phyloP scores from a whole-genome alignment of 2,113 vertebrate species.

The Ptychochromis oligacanthus region DNA sequence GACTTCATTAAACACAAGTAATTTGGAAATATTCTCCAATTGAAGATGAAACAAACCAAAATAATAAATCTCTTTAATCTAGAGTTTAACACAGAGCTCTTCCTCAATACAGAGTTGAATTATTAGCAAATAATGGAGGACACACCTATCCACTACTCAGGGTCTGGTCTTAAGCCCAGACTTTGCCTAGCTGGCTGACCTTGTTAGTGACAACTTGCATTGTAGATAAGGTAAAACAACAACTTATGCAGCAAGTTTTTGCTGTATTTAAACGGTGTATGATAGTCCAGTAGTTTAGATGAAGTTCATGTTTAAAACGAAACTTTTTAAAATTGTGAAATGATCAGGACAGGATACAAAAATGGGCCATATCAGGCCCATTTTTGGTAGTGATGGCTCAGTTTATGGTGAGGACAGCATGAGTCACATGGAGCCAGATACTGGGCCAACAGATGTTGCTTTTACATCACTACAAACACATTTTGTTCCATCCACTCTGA shows the following conservation, averaged over 20 bases:
- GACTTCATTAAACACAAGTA: no score
- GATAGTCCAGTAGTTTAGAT: neutral
- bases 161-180: neutral
- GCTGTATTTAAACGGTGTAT: neutral
- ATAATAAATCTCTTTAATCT: no score
- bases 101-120: no score
- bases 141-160: no score
- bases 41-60: no score
- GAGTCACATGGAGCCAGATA: slow-evolving; percentile 1
- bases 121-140: no score
- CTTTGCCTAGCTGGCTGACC: neutral
- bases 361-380: neutral
- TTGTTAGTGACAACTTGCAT: neutral
- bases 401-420: neutral
- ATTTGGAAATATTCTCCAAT: no score
- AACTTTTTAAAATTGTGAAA: neutral
- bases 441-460: neutral
- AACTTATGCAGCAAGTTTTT: no score
- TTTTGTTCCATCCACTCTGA: slow-evolving; percentile 54
- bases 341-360: neutral
- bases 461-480: slow-evolving; percentile 30
- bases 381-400: neutral
- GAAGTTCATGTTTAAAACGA: neutral
- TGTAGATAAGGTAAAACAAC: neutral
- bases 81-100: no score